A percentile compares a stretch with the other conserved stretches of the same genome.
Conservation (phyloP, 2,797 vertebrate species). For the Sebastes oblongus region DNA sequence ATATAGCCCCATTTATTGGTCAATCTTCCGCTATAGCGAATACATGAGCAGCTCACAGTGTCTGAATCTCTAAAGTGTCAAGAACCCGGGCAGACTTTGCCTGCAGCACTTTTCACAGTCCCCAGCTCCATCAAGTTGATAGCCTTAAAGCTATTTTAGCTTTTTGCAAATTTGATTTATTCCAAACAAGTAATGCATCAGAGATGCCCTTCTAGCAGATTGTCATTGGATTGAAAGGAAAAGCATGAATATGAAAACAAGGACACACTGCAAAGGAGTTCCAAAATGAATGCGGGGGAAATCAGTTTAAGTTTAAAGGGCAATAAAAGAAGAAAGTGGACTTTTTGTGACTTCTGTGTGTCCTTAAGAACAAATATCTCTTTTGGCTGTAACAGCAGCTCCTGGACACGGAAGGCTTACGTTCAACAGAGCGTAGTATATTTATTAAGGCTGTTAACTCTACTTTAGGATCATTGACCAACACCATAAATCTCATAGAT, state of each 20-base stretch:
- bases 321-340: constrained; percentile 28
- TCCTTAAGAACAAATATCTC: constrained; percentile 35
- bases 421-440: constrained; percentile 33
- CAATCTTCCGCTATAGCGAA: constrained; percentile 18
- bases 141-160: constrained; percentile 52
- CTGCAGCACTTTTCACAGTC: constrained; percentile 42
- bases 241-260: constrained; percentile 61
- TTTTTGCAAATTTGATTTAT: constrained; percentile 64
- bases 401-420: background rate
- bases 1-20: constrained; percentile 16
- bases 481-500: constrained; percentile 47
- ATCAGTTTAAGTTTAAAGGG: constrained; percentile 36
- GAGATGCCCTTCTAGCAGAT: constrained; percentile 57
- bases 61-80: constrained; percentile 40
- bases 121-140: constrained; percentile 50
- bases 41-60: background rate
- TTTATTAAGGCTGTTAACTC: constrained; percentile 51
- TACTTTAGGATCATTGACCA: constrained; percentile 39
- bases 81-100: constrained; percentile 33
- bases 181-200: constrained; percentile 60
- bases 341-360: constrained; percentile 42
- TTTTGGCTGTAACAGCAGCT: constrained; percentile 25
- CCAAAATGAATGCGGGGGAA: constrained; percentile 30
- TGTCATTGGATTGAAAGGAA: constrained; percentile 58
- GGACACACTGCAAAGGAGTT: constrained; percentile 38